Evolutionary conservation across 92 coral and sea anemone species (phyloP).

Genomic region (Pocillopora grandis): DNA sequence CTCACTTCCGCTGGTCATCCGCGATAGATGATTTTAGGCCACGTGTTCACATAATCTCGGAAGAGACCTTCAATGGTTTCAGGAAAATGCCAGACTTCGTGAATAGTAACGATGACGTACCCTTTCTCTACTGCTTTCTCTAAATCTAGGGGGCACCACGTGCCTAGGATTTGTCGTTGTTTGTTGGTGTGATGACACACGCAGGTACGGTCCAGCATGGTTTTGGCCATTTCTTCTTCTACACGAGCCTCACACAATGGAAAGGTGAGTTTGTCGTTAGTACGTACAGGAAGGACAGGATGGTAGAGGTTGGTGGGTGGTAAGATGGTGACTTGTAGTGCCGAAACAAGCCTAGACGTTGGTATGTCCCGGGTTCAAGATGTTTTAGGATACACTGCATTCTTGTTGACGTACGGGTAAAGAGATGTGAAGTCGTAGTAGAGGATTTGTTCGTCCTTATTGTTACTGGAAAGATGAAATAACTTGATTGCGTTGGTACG

Average conservation of each 20-base stretch:
- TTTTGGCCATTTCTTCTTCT: neutral
- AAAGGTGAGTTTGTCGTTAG: constrained; percentile 5
- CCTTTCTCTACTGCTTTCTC: neutral
- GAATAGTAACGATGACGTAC: constrained; percentile 7
- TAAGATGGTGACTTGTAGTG: neutral
- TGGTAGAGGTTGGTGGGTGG: constrained; percentile 22
- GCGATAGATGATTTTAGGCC: neutral
- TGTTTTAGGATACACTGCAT: neutral
- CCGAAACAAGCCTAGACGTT: neutral
- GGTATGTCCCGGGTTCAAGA: neutral
- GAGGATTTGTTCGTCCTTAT: constrained; percentile 18
- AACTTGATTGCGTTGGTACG: constrained; percentile 40
- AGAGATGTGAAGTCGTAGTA: constrained; percentile 11
- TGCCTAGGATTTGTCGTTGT: neutral
- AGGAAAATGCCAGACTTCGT: constrained; percentile 40
- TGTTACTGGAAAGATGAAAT: neutral
- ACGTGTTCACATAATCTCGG: constrained; percentile 14
- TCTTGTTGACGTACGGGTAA: constrained; percentile 31
- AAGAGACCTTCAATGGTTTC: neutral
- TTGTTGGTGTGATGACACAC: neutral
- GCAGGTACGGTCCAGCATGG: neutral
- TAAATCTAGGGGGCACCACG: neutral
- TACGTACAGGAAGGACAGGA: neutral
- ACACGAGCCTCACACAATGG: constrained; percentile 24
- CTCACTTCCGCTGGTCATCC: too few species aligned